A percentile compares a stretch with the other conserved stretches of the same genome.
Evolutionary conservation across 2,797 vertebrate genomes (phyloP).

Genomic region (Pipistrellus pipistrellus): DNA sequence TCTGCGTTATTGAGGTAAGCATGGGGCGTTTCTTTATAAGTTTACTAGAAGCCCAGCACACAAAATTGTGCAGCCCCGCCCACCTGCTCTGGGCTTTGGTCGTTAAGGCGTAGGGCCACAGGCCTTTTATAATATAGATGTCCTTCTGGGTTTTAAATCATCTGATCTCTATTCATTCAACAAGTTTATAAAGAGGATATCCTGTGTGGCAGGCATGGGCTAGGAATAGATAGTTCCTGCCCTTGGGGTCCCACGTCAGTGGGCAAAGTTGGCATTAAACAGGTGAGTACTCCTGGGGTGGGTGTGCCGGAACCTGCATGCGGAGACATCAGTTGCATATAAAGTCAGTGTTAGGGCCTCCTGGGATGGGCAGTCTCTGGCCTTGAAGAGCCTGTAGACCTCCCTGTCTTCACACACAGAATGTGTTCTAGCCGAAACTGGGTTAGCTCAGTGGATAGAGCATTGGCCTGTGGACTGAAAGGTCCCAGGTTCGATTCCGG

Average conservation of each 20-base stretch:
- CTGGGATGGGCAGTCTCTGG: neutral
- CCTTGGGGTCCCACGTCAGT: neutral
- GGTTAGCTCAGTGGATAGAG: too few relatives aligned
- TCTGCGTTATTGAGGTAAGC: conserved; percentile 91
- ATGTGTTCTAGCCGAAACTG: too few relatives aligned
- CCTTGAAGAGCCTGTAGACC: neutral
- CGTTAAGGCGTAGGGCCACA: too few relatives aligned
- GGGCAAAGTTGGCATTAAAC: neutral
- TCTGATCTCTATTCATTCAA: neutral
- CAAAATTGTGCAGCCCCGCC: too few relatives aligned
- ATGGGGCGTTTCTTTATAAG: neutral
- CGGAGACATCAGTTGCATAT: neutral
- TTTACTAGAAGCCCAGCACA: neutral
- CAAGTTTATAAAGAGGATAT: neutral
- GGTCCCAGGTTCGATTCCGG: too few relatives aligned
- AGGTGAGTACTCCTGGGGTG: neutral
- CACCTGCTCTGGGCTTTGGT: too few relatives aligned
- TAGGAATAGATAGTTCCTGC: neutral
- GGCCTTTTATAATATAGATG: too few relatives aligned
- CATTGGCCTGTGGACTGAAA: too few relatives aligned
- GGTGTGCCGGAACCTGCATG: neutral
- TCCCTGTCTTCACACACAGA: neutral
- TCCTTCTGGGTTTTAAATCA: conserved; percentile 14
- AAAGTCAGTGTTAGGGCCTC: neutral
- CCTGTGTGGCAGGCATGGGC: neutral